Evolutionary conservation across 2,888 invertebrate genomes (phyloP), one percentile per base, ranked within the genome.

Genomic region (Saturnia pavonia): DNA sequence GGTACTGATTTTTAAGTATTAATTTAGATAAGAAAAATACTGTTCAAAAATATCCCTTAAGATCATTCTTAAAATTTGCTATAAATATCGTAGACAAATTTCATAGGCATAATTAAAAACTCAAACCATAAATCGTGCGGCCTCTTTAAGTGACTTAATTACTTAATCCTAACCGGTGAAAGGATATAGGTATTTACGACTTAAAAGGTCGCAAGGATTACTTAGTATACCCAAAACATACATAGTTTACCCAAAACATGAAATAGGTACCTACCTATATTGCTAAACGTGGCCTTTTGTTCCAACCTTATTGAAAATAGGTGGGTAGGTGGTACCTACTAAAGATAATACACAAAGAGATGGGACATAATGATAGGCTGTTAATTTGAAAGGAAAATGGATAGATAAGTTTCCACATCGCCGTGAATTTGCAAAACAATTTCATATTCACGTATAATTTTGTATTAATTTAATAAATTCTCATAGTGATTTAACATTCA

Each of bases 181-280:
- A 84, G 84, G 85, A 84, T 79, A 77, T 72, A n/a, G n/a, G n/a
- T n/a, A 72, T 74, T 77, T 69, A 43, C 78, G 78, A 82, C n/a
- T n/a, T n/a, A n/a, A 54, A 8, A 80, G 80, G 2, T 74, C 80
- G 74, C 72, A 75, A 82, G 76, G 78, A 79, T 79, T 74, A 73
- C 69, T 74, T 70, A 71, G 70, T 83, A 85, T 84, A n/a, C n/a
- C n/a, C n/a, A n/a, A n/a, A n/a, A n/a, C n/a, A n/a, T n/a, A n/a
- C n/a, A n/a, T n/a, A n/a, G n/a, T n/a, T n/a, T 85, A 77, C 79
- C 80, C 78, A 80, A 83, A 85, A 81, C 87, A 86, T 84, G 85
- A 85, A 69, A 72, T 40, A n/a, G n/a, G n/a, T n/a, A n/a, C n/a
- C n/a, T n/a, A 34, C 34, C 3, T 34, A 54, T 71, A 72, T 79